A percentile compares a stretch with the other conserved stretches of the same genome.
Evolutionary conservation across 2,888 invertebrate species (phyloP).

Genomic region (Oxyscelio sp.): DNA sequence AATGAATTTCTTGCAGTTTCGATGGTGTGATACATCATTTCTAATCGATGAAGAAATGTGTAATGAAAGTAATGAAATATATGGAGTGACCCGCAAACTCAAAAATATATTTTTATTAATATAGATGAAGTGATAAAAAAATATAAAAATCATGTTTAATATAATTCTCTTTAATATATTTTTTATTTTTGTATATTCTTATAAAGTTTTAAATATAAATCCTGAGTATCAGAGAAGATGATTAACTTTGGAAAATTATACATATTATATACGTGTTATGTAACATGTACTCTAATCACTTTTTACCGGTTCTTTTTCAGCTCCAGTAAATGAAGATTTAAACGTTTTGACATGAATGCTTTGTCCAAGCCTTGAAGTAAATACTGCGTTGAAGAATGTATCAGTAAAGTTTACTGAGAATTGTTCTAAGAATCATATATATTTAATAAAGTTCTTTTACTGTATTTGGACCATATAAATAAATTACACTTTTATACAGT

Average conservation of each 20-base stretch:
- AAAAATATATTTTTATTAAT: background rate
- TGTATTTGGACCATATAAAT: background rate
- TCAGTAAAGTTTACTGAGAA: conserved; percentile 17
- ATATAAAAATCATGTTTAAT: too few relatives aligned
- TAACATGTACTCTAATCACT: background rate
- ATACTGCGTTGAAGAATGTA: conserved; percentile 31
- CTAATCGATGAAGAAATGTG: conserved; percentile 10
- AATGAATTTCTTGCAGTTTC: conserved; percentile 29
- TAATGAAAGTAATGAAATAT: background rate
- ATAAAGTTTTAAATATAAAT: too few relatives aligned
- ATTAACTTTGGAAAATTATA: too few relatives aligned
- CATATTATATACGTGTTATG: background rate
- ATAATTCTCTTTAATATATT: too few relatives aligned
- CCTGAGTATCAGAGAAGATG: too few relatives aligned
- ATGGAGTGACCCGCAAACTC: background rate
- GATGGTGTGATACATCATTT: conserved; percentile 13
- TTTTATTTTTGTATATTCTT: too few relatives aligned
- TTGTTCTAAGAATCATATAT: conserved; percentile 18
- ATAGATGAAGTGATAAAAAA: too few relatives aligned
- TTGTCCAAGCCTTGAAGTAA: conserved; percentile 30
- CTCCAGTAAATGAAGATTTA: conserved; percentile 12
- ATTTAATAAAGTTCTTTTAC: conserved; percentile 17
- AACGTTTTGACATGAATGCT: conserved; percentile 7
- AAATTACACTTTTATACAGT: background rate
- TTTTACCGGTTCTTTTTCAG: conserved; percentile 34